Evolutionary conservation across 1,140 invertebrate species (phyloP).

Genomic region (Trachelipus rathkii): DNA sequence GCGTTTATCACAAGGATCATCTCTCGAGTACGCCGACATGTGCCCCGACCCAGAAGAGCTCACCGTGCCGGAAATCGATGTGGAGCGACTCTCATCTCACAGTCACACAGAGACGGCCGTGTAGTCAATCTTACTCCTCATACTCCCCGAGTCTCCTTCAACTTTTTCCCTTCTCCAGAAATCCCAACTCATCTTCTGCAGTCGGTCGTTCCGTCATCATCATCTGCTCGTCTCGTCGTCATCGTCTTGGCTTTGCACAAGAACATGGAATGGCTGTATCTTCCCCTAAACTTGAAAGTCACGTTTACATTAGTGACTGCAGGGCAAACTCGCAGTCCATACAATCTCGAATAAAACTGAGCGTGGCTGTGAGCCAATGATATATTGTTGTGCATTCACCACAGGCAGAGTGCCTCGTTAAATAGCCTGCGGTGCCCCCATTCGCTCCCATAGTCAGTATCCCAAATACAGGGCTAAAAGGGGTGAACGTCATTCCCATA

Average conservation of each 20-base stretch:
- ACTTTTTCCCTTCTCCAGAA: no score
- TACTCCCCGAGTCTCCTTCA: background rate
- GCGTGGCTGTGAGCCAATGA: background rate
- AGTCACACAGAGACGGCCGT: slow-evolving; percentile 90
- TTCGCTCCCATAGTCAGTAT: background rate
- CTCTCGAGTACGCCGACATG: slow-evolving; percentile 85
- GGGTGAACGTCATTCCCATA: background rate
- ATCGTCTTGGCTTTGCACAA: slow-evolving; percentile 9
- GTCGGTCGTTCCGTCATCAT: no score
- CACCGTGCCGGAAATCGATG: slow-evolving; percentile 81
- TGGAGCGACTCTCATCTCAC: slow-evolving; percentile 81
- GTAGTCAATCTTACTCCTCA: slow-evolving; percentile 54
- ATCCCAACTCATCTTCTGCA: no score
- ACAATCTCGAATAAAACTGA: background rate
- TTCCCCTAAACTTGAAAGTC: background rate
- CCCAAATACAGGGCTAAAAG: background rate
- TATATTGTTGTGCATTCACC: background rate
- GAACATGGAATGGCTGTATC: background rate
- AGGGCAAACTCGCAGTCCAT: background rate
- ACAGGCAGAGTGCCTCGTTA: slow-evolving; percentile 10
- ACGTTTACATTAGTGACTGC: background rate
- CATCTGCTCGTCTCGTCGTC: background rate
- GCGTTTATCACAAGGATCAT: slow-evolving; percentile 82
- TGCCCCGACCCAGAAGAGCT: slow-evolving; percentile 69
- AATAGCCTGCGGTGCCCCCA: background rate